Evolutionary conservation across 2,113 vertebrate genomes (phyloP).

Genomic region (Crotalus tigris): DNA sequence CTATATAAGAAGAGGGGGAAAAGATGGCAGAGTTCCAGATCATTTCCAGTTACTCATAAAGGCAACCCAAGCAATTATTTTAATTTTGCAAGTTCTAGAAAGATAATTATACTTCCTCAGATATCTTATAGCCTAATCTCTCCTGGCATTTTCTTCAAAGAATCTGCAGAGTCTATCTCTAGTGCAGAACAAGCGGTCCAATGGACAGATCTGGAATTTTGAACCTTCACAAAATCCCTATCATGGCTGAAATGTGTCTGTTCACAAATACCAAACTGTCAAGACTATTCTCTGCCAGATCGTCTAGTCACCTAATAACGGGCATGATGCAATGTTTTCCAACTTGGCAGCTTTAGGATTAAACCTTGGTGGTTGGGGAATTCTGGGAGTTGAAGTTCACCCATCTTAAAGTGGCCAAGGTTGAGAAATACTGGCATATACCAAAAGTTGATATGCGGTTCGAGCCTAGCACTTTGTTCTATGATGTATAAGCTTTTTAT

Average conservation of each 20-base stretch:
- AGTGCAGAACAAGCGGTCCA: background rate
- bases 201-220: background rate
- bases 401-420: background rate
- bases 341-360: background rate
- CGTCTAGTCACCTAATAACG: background rate
- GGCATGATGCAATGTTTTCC: background rate
- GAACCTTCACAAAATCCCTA: background rate
- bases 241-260: background rate
- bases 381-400: background rate
- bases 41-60: background rate
- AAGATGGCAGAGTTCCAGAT: constrained; percentile 27
- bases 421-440: background rate
- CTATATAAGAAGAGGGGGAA: constrained; percentile 47
- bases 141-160: background rate
- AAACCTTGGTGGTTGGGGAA: background rate
- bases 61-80: background rate
- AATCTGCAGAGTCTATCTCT: background rate
- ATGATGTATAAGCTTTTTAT: background rate
- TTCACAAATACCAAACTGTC: background rate
- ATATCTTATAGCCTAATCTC: background rate
- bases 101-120: background rate
- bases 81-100: background rate
- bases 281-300: background rate
- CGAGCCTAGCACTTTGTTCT: background rate
- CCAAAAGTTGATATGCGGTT: background rate